Evolutionary conservation across 2,797 vertebrate genomes (phyloP).

Genomic region (Lepilemur ruficaudatus): DNA sequence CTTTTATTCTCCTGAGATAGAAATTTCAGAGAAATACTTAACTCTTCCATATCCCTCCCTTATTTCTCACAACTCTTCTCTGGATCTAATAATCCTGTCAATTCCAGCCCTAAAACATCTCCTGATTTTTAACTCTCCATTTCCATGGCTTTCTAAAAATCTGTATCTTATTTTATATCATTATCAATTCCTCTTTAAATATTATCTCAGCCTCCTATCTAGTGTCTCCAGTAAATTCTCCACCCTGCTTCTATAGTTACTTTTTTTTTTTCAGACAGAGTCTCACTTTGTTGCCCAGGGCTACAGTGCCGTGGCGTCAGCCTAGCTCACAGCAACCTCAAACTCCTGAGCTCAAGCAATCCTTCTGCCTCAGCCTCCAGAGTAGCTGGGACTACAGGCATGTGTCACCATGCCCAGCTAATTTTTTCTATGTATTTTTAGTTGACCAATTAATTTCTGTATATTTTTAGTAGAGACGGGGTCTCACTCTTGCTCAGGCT

Average conservation of each 20-base stretch:
- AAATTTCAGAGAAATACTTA: conserved; percentile 12
- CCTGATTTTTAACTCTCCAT: background rate
- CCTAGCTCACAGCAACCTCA: no score
- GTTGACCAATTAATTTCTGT: no score
- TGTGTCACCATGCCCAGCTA: no score
- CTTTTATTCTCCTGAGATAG: background rate
- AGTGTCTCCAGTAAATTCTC: background rate
- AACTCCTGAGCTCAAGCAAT: no score
- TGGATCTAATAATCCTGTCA: background rate
- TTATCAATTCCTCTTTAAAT: background rate
- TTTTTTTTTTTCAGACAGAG: background rate
- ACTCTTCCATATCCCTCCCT: background rate
- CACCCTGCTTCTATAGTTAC: background rate
- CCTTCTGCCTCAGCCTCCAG: no score
- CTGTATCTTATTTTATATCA: background rate
- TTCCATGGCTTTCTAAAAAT: background rate
- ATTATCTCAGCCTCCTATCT: background rate
- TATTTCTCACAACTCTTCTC: background rate
- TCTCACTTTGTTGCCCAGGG: no score
- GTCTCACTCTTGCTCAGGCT: no score
- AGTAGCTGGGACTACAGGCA: no score
- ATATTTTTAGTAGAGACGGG: no score
- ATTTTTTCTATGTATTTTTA: no score
- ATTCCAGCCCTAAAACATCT: background rate
- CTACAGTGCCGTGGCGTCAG: no score